Percentiles rank a stretch among this genome's conserved stretches.
phyloP scores from a whole-genome alignment of 2,888 invertebrate species.

The Amphipoea lucens region DNA sequence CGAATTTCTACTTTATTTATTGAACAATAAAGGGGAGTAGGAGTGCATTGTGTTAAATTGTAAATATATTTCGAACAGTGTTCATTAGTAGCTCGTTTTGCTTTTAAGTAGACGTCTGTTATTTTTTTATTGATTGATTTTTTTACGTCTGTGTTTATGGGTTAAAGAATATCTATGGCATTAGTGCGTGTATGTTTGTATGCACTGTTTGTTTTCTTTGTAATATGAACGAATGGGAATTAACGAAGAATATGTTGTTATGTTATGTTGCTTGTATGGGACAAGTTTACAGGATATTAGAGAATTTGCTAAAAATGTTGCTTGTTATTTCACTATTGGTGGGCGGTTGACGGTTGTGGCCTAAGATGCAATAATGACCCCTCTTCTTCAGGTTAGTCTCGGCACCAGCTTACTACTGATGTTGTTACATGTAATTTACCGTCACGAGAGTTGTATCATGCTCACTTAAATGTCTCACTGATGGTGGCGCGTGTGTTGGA shows the following conservation, averaged over 20 bases:
- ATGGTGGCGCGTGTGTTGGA: too few relatives aligned
- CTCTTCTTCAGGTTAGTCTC: background rate
- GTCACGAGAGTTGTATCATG: background rate
- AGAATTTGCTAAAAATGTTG: constrained; percentile 2
- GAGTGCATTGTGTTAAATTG: constrained; percentile 36
- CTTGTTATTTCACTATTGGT: background rate
- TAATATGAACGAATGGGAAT: constrained; percentile 6
- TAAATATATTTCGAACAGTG: constrained; percentile 66
- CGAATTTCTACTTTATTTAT: constrained; percentile 41
- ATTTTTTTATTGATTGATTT: constrained; percentile 67
- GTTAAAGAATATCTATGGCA: constrained; percentile 45
- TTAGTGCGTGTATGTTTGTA: constrained; percentile 30
- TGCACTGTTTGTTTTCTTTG: constrained; percentile 19
- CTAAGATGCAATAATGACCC: background rate
- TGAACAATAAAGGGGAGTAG: background rate
- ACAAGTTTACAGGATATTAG: background rate
- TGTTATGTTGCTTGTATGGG: background rate
- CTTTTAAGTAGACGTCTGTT: constrained; percentile 79
- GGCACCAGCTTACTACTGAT: background rate
- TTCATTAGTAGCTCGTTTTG: constrained; percentile 83
- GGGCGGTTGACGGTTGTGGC: background rate
- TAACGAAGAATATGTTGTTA: background rate
- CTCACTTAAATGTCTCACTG: too few relatives aligned
- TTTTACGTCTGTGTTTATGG: constrained; percentile 56
- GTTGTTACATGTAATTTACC: background rate